phyloP scores from a whole-genome alignment of 2,888 invertebrate genomes.

The Drosophila neonasuta region DNA sequence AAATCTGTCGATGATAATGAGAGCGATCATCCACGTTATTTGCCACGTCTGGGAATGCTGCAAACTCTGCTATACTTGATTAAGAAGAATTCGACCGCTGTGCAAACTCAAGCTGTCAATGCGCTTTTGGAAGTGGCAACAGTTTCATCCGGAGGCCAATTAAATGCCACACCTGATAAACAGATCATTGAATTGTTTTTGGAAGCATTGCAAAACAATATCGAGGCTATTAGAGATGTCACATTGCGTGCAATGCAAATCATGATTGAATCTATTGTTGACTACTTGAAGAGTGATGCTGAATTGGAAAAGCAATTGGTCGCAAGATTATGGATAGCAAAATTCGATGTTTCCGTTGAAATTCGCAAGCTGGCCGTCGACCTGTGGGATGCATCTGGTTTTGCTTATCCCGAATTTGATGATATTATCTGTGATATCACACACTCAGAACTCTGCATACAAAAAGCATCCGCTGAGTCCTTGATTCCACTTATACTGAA shows the following conservation, averaged over 20 bases:
- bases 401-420: constrained; percentile 83
- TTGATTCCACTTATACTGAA: constrained; percentile 87
- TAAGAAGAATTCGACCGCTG: constrained; percentile 87
- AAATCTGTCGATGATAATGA: constrained; percentile 82
- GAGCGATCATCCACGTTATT: constrained; percentile 87
- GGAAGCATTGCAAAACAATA: constrained; percentile 88
- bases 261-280: constrained; percentile 85
- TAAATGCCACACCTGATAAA: constrained; percentile 85
- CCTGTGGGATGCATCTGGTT: constrained; percentile 85
- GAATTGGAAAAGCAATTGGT: constrained; percentile 84
- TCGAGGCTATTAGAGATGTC: constrained; percentile 89
- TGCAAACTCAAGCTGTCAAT: constrained; percentile 90
- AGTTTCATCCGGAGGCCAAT: constrained; percentile 87
- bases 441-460: constrained; percentile 91
- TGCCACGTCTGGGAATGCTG: constrained; percentile 92
- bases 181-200: constrained; percentile 90
- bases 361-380: constrained; percentile 86
- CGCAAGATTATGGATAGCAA: constrained; percentile 91
- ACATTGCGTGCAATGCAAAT: constrained; percentile 88
- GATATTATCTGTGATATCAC: constrained; percentile 87
- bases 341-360: constrained; percentile 90
- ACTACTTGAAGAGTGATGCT: constrained; percentile 27
- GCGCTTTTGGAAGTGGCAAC: constrained; percentile 91
- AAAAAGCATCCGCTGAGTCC: constrained; percentile 91
- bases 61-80: constrained; percentile 90